Conservation (phyloP, 2,113 vertebrate genomes). For the Protobothrops flavoviridis region DNA sequence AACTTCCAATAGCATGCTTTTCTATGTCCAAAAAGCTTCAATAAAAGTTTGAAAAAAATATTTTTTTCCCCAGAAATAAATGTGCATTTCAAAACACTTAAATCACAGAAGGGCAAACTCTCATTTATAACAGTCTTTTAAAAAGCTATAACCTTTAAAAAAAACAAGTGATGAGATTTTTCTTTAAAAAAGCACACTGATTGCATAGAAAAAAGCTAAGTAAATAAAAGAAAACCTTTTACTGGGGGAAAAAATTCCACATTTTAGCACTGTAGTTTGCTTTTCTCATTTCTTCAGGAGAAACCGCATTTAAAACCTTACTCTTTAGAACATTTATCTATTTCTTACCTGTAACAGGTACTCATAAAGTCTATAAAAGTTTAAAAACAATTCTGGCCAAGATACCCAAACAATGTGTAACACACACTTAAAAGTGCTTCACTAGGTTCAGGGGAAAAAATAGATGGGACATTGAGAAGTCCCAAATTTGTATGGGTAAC, state of each 20-base stretch:
- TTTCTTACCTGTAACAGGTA: background rate
- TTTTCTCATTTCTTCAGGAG: background rate
- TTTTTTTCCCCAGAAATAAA: background rate
- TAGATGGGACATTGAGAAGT: background rate
- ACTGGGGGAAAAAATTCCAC: background rate
- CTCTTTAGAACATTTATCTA: background rate
- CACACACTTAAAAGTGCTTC: background rate
- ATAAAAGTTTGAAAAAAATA: background rate
- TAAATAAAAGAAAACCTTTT: background rate
- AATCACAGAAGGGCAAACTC: background rate
- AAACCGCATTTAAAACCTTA: background rate
- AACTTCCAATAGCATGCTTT: background rate
- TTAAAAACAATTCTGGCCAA: background rate
- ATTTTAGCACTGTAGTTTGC: background rate
- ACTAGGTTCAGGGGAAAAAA: background rate
- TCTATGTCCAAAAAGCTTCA: background rate
- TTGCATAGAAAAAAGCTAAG: background rate
- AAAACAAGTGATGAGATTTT: background rate
- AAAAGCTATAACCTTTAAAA: background rate
- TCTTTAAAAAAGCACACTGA: background rate
- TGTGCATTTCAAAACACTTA: background rate
- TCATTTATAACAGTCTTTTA: background rate
- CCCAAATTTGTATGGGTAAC: background rate
- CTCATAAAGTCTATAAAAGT: background rate
- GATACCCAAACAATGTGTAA: background rate